These are phyloP conservation scores for Globodera ellingtonae DNA, from an alignment of 1,140 invertebrate species.

Conservation along the genomic window DNA sequence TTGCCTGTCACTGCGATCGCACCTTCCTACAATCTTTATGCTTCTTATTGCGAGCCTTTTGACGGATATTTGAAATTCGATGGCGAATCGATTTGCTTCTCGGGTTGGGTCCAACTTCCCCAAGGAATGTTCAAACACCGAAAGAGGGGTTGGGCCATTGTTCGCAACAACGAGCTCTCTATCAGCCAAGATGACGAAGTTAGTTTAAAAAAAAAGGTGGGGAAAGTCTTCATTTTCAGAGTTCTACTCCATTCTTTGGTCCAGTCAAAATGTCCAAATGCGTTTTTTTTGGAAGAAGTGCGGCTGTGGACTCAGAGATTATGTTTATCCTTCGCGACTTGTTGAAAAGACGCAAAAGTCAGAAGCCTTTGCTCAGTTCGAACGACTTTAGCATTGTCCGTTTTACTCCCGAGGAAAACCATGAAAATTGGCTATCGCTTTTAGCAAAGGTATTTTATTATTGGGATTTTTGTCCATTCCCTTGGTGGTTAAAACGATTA, in stretches of 20 bases:
- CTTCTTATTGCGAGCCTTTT: slow-evolving; percentile 20
- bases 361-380: neutral
- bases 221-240: slow-evolving; percentile 36
- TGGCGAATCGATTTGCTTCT: slow-evolving; percentile 50
- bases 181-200: slow-evolving; percentile 49
- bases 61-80: slow-evolving; percentile 27
- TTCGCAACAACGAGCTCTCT: slow-evolving; percentile 34
- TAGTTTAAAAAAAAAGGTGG: slow-evolving; percentile 22
- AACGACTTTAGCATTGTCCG: slow-evolving; percentile 17
- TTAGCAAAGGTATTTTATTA: slow-evolving; percentile 24
- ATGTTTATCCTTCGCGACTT: slow-evolving; percentile 24
- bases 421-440: slow-evolving; percentile 40
- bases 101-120: slow-evolving; percentile 45
- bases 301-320: slow-evolving; percentile 20
- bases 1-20: neutral
- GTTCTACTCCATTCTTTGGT: slow-evolving; percentile 36
- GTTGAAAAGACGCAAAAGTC: slow-evolving; percentile 27
- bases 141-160: slow-evolving; percentile 39
- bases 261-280: slow-evolving; percentile 45
- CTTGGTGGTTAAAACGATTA: neutral
- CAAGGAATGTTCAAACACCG: slow-evolving; percentile 42
- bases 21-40: neutral
- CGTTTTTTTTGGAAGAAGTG: slow-evolving; percentile 31
- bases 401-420: slow-evolving; percentile 51
- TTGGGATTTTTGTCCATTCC: neutral